Evolutionary conservation across 2,797 vertebrate genomes (phyloP).

Genomic region (Eidolon dupreanum): DNA sequence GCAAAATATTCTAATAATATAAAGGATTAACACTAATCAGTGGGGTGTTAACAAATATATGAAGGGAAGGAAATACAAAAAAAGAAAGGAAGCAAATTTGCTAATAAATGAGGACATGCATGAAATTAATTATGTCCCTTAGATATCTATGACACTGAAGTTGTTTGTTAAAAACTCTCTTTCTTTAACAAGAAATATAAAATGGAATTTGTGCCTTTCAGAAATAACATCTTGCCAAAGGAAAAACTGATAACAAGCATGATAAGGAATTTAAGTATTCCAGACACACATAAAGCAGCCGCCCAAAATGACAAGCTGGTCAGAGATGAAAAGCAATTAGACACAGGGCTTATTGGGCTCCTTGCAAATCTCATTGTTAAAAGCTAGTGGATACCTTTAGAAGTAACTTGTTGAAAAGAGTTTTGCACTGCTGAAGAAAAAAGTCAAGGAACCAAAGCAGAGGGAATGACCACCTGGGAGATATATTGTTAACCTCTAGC

Average conservation of each 20-base stretch:
- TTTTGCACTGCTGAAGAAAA: conserved; percentile 38
- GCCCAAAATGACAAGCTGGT: neutral
- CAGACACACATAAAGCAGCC: conserved; percentile 1
- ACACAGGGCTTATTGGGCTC: neutral
- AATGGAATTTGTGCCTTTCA: conserved; percentile 29
- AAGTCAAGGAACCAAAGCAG: conserved; percentile 54
- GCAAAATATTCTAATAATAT: conserved; percentile 59
- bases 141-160: conserved; percentile 26
- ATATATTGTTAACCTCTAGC: conserved; percentile 45
- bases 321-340: conserved; percentile 55
- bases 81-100: conserved; percentile 36
- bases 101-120: conserved; percentile 52
- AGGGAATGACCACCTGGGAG: conserved; percentile 12
- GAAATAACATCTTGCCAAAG: conserved; percentile 41
- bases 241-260: conserved; percentile 3
- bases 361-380: conserved; percentile 43
- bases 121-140: conserved; percentile 67
- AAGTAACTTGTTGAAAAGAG: conserved; percentile 55
- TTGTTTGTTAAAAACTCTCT: neutral
- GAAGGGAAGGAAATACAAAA: conserved; percentile 25
- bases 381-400: conserved; percentile 26
- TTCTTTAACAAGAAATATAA: conserved; percentile 42
- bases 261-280: conserved; percentile 23
- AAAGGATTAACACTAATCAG: conserved; percentile 64
- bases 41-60: conserved; percentile 63